Evolutionary conservation across 35 echinoderm and acorn worm genomes (phyloP).

Genomic region (Chiridota heheva): DNA sequence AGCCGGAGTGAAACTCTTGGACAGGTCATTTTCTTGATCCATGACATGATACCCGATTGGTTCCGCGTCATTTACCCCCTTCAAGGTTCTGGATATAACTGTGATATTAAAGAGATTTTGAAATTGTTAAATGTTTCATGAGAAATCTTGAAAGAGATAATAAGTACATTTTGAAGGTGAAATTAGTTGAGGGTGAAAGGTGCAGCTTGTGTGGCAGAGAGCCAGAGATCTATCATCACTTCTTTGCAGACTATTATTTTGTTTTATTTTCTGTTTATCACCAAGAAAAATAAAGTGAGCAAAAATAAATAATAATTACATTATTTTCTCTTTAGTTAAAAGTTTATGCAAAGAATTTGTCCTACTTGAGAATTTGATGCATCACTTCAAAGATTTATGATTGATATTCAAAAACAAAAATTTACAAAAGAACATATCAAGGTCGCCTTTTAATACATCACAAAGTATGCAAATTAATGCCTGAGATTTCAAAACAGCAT

Average conservation of each 20-base stretch:
- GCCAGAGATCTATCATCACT: neutral
- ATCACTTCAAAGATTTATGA: too few species aligned
- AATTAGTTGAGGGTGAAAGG: neutral
- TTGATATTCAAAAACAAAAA: too few species aligned
- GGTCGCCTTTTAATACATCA: too few species aligned
- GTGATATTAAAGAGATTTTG: neutral
- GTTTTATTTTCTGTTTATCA: too few species aligned
- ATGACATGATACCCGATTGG: neutral
- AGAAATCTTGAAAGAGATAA: neutral
- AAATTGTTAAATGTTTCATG: neutral
- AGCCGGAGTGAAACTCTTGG: constrained; percentile 12
- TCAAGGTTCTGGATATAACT: constrained; percentile 51
- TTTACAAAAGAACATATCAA: too few species aligned
- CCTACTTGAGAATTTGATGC: too few species aligned
- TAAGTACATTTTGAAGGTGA: neutral
- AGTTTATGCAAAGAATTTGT: too few species aligned
- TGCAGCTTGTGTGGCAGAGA: neutral
- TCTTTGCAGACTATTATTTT: neutral
- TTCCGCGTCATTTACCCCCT: neutral
- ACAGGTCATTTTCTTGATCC: constrained; percentile 6
- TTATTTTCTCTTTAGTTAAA: too few species aligned
- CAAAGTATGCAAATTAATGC: too few species aligned
- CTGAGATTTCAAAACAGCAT: too few species aligned
- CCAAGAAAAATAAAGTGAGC: too few species aligned
- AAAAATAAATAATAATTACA: too few species aligned